Conservation (phyloP, 2,113 vertebrate species). For the Chunga burmeisteri region DNA sequence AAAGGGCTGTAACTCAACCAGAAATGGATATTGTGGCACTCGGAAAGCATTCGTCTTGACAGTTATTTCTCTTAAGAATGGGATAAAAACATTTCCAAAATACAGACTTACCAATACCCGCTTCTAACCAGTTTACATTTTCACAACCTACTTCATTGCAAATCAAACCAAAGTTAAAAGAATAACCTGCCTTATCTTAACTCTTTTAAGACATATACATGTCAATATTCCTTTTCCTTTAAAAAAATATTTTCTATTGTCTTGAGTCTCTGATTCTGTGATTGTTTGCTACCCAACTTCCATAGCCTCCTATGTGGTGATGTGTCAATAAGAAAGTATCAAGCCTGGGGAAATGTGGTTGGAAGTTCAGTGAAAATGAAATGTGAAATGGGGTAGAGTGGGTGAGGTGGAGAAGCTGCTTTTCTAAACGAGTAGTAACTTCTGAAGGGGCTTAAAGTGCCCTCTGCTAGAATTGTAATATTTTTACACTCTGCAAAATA, state of each 20-base stretch:
- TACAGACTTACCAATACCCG: not conserved
- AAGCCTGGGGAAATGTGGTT: not conserved
- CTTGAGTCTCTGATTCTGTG: not conserved
- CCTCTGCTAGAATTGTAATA: not conserved
- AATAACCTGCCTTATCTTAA: not conserved
- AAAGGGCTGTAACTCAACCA: conserved; percentile 8
- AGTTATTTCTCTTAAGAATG: not conserved
- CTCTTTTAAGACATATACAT: not conserved
- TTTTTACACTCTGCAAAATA: not conserved
- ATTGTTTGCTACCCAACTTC: not conserved
- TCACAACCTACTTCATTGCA: not conserved
- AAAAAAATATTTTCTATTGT: not conserved
- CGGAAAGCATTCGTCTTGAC: not conserved
- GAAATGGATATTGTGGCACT: not conserved
- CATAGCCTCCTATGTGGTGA: not conserved
- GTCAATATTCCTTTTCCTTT: not conserved
- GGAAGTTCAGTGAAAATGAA: not conserved
- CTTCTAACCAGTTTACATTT: not conserved
- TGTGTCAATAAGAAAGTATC: not conserved
- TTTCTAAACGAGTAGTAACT: not conserved
- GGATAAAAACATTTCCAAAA: not conserved
- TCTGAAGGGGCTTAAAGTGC: not conserved
- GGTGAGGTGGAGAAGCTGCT: accelerated
- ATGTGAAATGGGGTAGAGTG: not conserved
- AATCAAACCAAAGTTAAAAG: not conserved